These are phyloP conservation scores for Hartigia nigra DNA, from an alignment of 2,888 invertebrate species.

Conservation along the genomic window DNA sequence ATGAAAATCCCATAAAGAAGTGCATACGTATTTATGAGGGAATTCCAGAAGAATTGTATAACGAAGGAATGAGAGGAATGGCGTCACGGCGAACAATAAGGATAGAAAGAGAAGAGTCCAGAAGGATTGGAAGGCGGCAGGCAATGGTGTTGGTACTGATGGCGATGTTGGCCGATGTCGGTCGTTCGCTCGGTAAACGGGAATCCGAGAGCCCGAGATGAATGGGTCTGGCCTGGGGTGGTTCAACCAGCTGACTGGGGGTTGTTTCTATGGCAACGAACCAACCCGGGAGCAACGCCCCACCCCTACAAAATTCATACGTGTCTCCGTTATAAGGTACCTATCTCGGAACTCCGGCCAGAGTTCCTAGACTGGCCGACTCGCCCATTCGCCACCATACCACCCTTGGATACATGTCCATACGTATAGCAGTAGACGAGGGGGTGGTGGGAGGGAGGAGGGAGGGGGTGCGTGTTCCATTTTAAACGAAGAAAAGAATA, in stretches of 20 bases:
- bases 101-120: not conserved
- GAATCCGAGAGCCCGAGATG: constrained; percentile 43
- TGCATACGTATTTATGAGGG: not conserved
- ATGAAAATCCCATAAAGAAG: not conserved
- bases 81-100: not conserved
- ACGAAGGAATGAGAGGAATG: not conserved
- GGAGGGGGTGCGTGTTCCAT: not conserved
- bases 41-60: not conserved
- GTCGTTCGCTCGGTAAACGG: constrained; percentile 47
- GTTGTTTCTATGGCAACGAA: constrained; percentile 60
- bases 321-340: constrained; percentile 13
- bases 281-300: constrained; percentile 59
- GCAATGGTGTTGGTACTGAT: not conserved
- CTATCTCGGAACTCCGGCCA: not conserved
- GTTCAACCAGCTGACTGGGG: constrained; percentile 60
- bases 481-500: not conserved
- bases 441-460: too few species aligned
- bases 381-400: not conserved
- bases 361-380: not conserved
- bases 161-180: constrained; percentile 35
- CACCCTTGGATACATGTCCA: not conserved
- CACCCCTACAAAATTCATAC: constrained; percentile 54
- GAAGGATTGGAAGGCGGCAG: not conserved
- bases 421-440: too few species aligned
- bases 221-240: constrained; percentile 55